These are phyloP conservation scores for Drosophila burlai DNA, from an alignment of 1,140 invertebrate genomes.

Conservation along the genomic window DNA sequence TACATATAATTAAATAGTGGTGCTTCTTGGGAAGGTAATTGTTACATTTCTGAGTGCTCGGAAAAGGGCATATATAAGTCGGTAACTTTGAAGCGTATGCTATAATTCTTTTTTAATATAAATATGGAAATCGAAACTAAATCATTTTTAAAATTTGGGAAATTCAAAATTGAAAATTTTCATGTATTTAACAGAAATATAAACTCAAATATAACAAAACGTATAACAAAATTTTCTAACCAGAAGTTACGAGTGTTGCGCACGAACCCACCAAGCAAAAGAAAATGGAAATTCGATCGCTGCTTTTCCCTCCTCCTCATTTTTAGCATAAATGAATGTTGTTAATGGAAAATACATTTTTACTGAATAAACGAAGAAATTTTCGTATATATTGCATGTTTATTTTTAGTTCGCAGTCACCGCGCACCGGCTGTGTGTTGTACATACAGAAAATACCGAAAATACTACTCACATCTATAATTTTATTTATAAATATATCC, in stretches of 20 bases:
- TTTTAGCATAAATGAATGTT: slow-evolving; percentile 47
- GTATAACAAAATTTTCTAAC: neutral
- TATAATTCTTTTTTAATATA: neutral
- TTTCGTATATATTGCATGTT: slow-evolving; percentile 65
- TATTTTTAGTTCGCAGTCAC: slow-evolving; percentile 77
- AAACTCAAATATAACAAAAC: neutral
- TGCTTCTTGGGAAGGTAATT: neutral
- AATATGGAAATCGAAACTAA: neutral
- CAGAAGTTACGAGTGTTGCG: slow-evolving; percentile 39
- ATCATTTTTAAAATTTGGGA: neutral
- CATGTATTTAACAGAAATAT: neutral
- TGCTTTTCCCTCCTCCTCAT: slow-evolving; percentile 25
- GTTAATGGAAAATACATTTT: slow-evolving; percentile 64
- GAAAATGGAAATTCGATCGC: slow-evolving; percentile 73
- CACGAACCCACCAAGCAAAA: slow-evolving; percentile 56
- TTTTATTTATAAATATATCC: slow-evolving; percentile 26
- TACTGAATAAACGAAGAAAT: slow-evolving; percentile 52
- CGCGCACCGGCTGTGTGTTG: slow-evolving; percentile 16
- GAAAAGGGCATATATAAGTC: neutral
- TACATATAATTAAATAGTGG: neutral
- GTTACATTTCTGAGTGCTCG: neutral
- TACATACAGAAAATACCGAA: slow-evolving; percentile 27
- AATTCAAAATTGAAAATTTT: neutral
- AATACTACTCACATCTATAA: slow-evolving; percentile 28
- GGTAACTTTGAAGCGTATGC: neutral